Percentiles rank a stretch among this genome's conserved stretches.
These are phyloP conservation scores for Varanus salvator DNA, from an alignment of 2,113 vertebrate species.

Conservation along the genomic window DNA sequence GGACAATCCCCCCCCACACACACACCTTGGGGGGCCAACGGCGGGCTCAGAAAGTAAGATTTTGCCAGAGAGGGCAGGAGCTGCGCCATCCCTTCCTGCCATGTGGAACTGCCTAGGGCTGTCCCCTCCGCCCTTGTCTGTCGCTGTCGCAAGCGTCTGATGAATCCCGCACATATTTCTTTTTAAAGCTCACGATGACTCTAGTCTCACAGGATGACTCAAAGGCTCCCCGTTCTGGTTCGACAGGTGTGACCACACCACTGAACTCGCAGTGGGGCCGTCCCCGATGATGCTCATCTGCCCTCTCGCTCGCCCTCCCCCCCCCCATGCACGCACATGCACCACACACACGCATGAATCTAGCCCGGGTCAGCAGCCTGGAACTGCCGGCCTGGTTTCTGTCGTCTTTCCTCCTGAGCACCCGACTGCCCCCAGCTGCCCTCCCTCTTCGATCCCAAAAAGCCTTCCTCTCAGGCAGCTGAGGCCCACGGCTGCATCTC, in stretches of 20 bases:
- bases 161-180: not conserved
- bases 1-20: not conserved
- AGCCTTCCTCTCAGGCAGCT: not conserved
- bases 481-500: not conserved
- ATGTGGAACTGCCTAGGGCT: too few species aligned
- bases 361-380: not conserved
- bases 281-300: not conserved
- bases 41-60: not conserved
- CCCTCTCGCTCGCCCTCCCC: too few species aligned
- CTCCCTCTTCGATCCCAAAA: not conserved
- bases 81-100: not conserved
- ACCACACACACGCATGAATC: not conserved
- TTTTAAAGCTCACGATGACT: not conserved
- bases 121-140: not conserved
- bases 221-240: constrained; percentile 10
- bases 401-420: too few species aligned
- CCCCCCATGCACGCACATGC: not conserved
- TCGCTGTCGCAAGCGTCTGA: not conserved
- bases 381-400: too few species aligned
- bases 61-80: not conserved
- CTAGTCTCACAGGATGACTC: not conserved
- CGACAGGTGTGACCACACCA: not conserved
- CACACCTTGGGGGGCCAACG: not conserved
- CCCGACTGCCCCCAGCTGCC: too few species aligned
- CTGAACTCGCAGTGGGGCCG: not conserved